A percentile compares a stretch with the other conserved stretches of the same genome.
These are phyloP conservation scores for Nebria salina DNA, from an alignment of 2,888 invertebrate genomes.

Conservation along the genomic window DNA sequence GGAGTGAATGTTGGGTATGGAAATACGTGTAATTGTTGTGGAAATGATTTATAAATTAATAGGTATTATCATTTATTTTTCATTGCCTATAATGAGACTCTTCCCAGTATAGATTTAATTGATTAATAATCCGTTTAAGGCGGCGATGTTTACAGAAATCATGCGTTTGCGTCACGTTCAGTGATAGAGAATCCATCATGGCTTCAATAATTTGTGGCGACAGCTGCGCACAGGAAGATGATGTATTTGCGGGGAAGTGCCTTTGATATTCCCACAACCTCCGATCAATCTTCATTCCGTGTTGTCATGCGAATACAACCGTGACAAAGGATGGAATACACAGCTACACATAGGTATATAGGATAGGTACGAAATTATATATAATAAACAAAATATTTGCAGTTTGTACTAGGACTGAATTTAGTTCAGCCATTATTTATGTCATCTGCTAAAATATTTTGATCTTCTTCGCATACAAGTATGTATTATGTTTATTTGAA, in stretches of 20 bases:
- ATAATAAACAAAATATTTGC: neutral
- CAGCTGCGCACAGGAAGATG: conserved; percentile 58
- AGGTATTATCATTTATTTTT: no score
- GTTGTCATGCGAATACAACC: conserved; percentile 32
- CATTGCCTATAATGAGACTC: neutral
- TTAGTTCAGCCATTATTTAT: no score
- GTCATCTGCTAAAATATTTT: no score
- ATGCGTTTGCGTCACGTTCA: neutral
- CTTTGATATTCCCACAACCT: conserved; percentile 47
- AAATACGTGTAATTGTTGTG: no score
- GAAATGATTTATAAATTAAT: no score
- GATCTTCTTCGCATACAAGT: no score
- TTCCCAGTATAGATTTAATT: neutral
- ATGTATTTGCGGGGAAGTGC: conserved; percentile 54
- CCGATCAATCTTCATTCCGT: conserved; percentile 46
- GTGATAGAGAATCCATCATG: conserved; percentile 57
- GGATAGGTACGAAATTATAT: neutral
- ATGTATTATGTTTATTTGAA: no score
- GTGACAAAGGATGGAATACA: neutral
- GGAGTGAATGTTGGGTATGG: no score
- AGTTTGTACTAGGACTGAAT: no score
- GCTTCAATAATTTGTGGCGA: conserved; percentile 60
- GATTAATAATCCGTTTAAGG: neutral
- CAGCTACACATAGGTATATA: neutral
- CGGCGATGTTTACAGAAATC: neutral